Base-by-base conservation (phyloP, 2,113 vertebrate species). In the Malurus melanocephalus region DNA sequence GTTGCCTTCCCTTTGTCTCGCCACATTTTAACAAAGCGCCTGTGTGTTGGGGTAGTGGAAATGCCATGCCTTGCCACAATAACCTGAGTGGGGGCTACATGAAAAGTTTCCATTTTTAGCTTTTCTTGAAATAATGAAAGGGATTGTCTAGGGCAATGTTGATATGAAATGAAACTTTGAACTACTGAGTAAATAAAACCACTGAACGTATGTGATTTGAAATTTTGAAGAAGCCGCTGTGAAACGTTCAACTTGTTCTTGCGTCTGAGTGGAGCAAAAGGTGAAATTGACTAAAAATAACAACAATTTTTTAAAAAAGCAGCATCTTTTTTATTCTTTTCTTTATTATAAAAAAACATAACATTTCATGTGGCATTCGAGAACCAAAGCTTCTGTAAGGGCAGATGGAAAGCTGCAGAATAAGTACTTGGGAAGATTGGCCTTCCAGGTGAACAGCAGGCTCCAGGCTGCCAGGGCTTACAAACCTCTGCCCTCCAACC, bases 141-240 rank as follows among this genome's bases (percentile, higher is more conserved):
- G 30, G 56, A 59, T 89, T 93, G 68, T 94, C 72, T 87, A 1
- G 7, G 49, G 6, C 26, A 55, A 4, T 21, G 35, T 48, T 80
- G 64, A 87, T 80, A 67, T 49, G 59, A 65, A 85, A 28, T 81
- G 55, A 80, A 87, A 93, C 75, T 82, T 87, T 59, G 59, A 87
- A 89, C 60, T 89, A 2, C 10, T 60, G 64, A 74, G 74, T 89
- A 93, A 95, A 89, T 89, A 74, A 95, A 90, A 40, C 46, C n/a
- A 67, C 26, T 30, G 59, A 87, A 45, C 0, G 0, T 55, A 51
- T 7, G 11, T 77, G 40, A 59, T 91, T 73, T 68, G 56, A 79
- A 87, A 62, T 87, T 79, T 85, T 69, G 46, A 76, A 68, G 86
- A 79, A 87, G 43, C 28, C 30, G 19, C 42, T 66, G 17, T 64